A percentile compares a stretch with the other conserved stretches of the same genome.
Evolutionary conservation across 1,140 invertebrate species (phyloP).

Genomic region (Wiebesia pumilae): DNA sequence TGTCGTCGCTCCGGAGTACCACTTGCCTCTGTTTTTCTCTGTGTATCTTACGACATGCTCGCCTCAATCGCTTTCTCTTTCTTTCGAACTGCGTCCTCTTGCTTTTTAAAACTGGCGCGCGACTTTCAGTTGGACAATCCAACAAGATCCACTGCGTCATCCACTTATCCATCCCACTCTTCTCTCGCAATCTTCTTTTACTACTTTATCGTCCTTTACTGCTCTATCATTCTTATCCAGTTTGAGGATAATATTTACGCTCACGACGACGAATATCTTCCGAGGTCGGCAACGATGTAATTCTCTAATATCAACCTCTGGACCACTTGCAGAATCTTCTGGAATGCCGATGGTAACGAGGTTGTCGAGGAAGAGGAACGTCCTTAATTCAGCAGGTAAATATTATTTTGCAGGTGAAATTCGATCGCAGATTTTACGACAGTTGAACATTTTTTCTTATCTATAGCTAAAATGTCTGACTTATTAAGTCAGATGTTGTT

Average conservation of each 20-base stretch:
- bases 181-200: neutral
- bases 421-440: neutral
- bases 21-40: constrained; percentile 4
- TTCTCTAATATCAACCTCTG: neutral
- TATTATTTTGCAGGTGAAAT: neutral
- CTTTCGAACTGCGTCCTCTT: constrained; percentile 30
- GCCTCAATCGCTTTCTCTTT: constrained; percentile 43
- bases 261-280: neutral
- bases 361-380: neutral
- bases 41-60: constrained; percentile 8
- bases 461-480: neutral
- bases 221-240: neutral
- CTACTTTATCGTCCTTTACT: neutral
- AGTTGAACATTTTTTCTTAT: neutral
- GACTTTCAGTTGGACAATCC: neutral
- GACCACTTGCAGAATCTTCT: neutral
- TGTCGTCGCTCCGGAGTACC: neutral
- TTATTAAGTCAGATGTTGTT: neutral
- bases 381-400: neutral
- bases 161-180: neutral
- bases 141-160: neutral
- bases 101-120: constrained; percentile 32
- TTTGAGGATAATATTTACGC: neutral
- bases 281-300: neutral
- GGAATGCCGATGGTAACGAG: neutral